These are phyloP conservation scores for Plectrocnemia conspersa DNA, from an alignment of 1,140 invertebrate genomes.

Conservation along the genomic window DNA sequence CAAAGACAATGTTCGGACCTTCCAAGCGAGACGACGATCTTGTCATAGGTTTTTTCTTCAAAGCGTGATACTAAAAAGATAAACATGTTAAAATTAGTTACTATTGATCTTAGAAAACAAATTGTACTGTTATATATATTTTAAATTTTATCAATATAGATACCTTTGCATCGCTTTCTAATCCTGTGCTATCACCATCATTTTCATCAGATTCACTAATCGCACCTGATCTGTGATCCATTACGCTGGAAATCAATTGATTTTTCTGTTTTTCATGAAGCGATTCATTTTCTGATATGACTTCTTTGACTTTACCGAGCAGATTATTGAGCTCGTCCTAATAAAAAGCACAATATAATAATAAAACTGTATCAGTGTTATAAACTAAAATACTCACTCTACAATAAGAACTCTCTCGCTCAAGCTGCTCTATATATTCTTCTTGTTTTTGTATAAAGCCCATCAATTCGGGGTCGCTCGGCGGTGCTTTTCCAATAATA, in stretches of 20 bases:
- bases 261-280: slow-evolving; percentile 68
- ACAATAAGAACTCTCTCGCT: slow-evolving; percentile 75
- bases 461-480: slow-evolving; percentile 53
- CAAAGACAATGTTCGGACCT: slow-evolving; percentile 68
- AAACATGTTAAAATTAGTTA: slow-evolving; percentile 8
- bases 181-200: slow-evolving; percentile 45
- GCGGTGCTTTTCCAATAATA: slow-evolving; percentile 30
- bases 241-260: slow-evolving; percentile 50
- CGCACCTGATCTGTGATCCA: slow-evolving; percentile 38
- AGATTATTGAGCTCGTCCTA: slow-evolving; percentile 65
- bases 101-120: slow-evolving; percentile 22
- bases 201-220: slow-evolving; percentile 50
- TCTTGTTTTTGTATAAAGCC: slow-evolving; percentile 77
- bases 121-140: neutral
- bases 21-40: slow-evolving; percentile 43
- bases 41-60: slow-evolving; percentile 37
- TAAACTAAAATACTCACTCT: slow-evolving; percentile 47
- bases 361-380: neutral
- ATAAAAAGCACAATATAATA: slow-evolving; percentile 3
- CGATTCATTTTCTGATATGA: slow-evolving; percentile 75
- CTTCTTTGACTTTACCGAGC: slow-evolving; percentile 73
- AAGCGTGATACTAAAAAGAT: slow-evolving; percentile 26
- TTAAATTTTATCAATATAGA: slow-evolving; percentile 16
- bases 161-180: slow-evolving; percentile 49
- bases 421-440: slow-evolving; percentile 77